Evolutionary conservation across 2,797 vertebrate genomes (phyloP).

Genomic region (Potorous gilbertii): DNA sequence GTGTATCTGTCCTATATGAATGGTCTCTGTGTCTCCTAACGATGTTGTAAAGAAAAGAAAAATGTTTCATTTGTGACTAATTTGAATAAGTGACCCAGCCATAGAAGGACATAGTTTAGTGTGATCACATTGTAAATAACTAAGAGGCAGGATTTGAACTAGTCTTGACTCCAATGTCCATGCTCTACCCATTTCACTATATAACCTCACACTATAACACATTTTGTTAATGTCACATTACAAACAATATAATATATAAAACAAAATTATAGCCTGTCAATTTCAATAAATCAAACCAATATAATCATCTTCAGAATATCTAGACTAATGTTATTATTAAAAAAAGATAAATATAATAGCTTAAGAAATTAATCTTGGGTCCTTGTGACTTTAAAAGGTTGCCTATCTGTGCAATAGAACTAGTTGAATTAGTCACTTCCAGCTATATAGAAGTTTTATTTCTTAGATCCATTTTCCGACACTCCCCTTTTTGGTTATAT

Average conservation of each 20-base stretch:
- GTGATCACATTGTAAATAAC: neutral
- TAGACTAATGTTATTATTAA: neutral
- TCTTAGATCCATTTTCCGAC: neutral
- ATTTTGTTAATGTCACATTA: neutral
- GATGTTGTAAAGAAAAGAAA: neutral
- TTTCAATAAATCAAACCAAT: neutral
- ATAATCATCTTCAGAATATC: neutral
- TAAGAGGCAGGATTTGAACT: neutral
- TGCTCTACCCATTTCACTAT: neutral
- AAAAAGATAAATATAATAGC: neutral
- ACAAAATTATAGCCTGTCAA: neutral
- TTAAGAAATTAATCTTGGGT: neutral
- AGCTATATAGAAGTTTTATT: neutral
- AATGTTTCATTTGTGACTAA: conserved; percentile 29
- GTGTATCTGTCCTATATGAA: conserved; percentile 25
- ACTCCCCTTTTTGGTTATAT: neutral
- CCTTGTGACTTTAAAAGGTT: neutral
- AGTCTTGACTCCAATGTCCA: too few species aligned
- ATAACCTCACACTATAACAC: neutral
- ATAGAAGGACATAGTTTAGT: neutral
- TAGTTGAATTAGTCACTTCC: neutral
- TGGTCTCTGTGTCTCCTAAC: conserved; percentile 23
- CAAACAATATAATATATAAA: neutral
- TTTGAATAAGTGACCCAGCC: conserved; percentile 5
- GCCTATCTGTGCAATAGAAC: neutral